Evolutionary conservation across 2,888 invertebrate species (phyloP), one percentile per base, ranked within the genome.

Genomic region (Lobophora halterata): DNA sequence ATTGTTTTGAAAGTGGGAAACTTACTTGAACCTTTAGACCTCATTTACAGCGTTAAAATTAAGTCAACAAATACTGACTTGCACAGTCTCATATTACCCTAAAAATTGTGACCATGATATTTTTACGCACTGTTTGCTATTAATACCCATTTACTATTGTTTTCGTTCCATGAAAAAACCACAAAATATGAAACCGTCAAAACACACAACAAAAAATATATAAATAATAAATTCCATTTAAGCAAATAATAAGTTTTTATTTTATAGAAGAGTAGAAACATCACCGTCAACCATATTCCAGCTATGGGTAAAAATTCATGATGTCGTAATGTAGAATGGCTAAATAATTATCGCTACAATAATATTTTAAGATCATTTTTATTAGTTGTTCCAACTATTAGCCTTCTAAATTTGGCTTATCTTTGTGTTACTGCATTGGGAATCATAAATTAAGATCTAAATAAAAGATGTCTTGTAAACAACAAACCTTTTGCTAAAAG

Each of bases 401-500:
- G 52, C 57, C 49, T 55, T 63, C 61, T 58, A 61, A 61, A 66
- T 63, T 52, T 58, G 54, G 58, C 73, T 79, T 80, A 80, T 79
- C 79, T 81, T 71, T 72, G 70, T 57, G 63, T 64, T 67, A 61
- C 68, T 66, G 66, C 61, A 72, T 66, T 72, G 71, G 66, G 65
- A 74, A 75, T 68, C 80, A 74, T 81, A 81, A 81, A 80, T 81
- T 77, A 74, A 74, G 78, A 71, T 79, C 79, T 76, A 79, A 81
- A 79, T 80, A 79, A 81, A 79, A 79, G 72, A 74, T 67, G 75
- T 77, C 79, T 78, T 82, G 80, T 81, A 79, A 82, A 81, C 80
- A 80, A 58, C 78, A 75, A 81, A 82, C 77, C 79, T 82, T 80
- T 79, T 80, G 80, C 80, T 81, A 82, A 82, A 80, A 80, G 80